phyloP scores from a whole-genome alignment of 2,113 vertebrate species.

The Martes martes region DNA sequence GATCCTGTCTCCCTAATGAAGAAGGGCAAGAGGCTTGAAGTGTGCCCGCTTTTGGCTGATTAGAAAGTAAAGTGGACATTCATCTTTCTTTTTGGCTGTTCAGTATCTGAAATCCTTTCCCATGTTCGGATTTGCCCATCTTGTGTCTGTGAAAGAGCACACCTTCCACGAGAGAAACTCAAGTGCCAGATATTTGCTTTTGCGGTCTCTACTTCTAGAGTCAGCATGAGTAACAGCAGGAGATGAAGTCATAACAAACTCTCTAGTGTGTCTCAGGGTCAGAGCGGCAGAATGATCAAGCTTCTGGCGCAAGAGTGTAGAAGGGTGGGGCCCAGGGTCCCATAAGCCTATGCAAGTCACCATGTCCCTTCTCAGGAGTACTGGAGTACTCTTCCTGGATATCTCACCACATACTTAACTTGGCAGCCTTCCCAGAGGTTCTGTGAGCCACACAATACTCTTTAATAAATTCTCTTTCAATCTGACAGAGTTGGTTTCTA shows the following conservation, averaged over 20 bases:
- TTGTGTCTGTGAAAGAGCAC: not conserved
- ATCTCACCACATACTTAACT: not conserved
- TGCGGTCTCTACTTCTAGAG: not conserved
- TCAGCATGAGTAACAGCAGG: not conserved
- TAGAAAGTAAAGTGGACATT: not conserved
- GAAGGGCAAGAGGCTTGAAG: not conserved
- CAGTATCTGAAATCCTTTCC: not conserved
- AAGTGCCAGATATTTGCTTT: not conserved
- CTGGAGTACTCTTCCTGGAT: not conserved
- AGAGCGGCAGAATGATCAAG: not conserved
- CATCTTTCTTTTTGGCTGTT: not conserved
- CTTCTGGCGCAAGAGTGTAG: not conserved
- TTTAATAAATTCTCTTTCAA: not conserved
- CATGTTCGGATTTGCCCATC: not conserved
- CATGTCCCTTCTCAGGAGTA: not conserved
- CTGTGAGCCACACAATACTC: not conserved
- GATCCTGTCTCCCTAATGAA: not conserved
- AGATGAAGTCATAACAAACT: not conserved
- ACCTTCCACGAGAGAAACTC: not conserved
- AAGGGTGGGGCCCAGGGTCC: not conserved
- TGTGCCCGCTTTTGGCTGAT: not conserved
- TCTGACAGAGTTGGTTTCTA: not conserved
- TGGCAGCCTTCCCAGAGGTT: not conserved
- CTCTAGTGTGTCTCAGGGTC: not conserved
- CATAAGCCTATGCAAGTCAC: not conserved